Base-by-base conservation (phyloP, 2,888 invertebrate genomes). In the Papilio protenor region DNA sequence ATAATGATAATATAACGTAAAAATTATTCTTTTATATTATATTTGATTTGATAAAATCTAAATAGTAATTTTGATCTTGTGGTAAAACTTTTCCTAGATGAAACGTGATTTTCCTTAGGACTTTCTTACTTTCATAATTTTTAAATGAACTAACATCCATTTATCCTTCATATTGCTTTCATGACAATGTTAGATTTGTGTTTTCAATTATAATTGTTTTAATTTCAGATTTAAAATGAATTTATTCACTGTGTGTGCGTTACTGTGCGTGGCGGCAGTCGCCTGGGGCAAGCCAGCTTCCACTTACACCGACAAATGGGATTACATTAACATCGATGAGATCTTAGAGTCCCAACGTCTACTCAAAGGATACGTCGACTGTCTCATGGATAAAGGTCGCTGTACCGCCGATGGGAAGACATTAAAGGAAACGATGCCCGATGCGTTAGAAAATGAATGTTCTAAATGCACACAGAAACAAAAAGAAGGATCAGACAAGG, bases 361-460 rank as follows among this genome's bases (percentile, higher is more conserved):
- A 16, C 91, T 97, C 69, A 96, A 96, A 81, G 96, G 96, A 76
- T 97, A 97, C 86, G 95, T 96, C 8, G 96, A 96, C 83, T 97
- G 97, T 85, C 91, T 97, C 2, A 85, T 97, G 80, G 96, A 96
- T 0, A 93, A 89, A 83, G 96, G 96, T 27, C 95, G 95, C 18
- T 97, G 97, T 87, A 96, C 96, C 16, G 95, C 96, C 2, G 97
- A 97, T 82, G 97, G 96, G 64, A 95, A 95, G 80, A 96, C 96
- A 81, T 89, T 95, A 1, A 95, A 94, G 78, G 94, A 95, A 80
- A 91, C 95, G 1, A 92, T 97, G 2, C 97, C 97, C 0, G 97
- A 97, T 81, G 97, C 97, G 0, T 87, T 97, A 66, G 95, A 95
- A 82, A 95, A 96, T 55, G 96, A 96, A 73, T 97, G 97, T 88